Base-by-base conservation (phyloP, 2,797 vertebrate genomes). In the Sphenopsis melanotis region DNA sequence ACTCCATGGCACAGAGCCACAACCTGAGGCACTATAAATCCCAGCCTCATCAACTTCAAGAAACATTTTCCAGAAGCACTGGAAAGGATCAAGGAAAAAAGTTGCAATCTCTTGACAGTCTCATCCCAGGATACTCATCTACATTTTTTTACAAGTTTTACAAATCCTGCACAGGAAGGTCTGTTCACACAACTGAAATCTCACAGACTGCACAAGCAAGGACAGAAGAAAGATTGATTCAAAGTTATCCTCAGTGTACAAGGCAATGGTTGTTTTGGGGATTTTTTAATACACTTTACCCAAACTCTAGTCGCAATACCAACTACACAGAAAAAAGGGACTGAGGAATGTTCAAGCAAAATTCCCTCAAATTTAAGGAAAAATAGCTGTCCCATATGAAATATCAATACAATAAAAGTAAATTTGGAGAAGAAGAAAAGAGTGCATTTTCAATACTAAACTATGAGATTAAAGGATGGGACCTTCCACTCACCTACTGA, bases 1-100 rank as follows among this genome's bases (percentile, higher is more conserved):
- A 66, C 84, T 71, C 56, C 61, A 6, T 93, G 95, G 95, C 94
- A 95, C 47, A 61, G 42, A 81, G 95, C 94, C 96, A 95, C 89
- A 86, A 95, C 94, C 94, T 32, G n/a, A 93, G 94, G 93, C 90
- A 83, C 30, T 76, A 47, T 41, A 95, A 96, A 94, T 83, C 89
- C 71, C 17, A 32, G 50, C 15, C 72, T 79, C 78, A 61, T 90
- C 91, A 90, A 27, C 78, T 90, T 77, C 64, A 75, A 68, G 65
- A 75, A 83, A 75, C 68, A 84, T 91, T 93, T 95, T 95, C 84
- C 92, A 96, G 72, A 95, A 95, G 78, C 47, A 30, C 42, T 93
- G 81, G 59, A 93, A 90, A 82, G 70, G 82, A 80, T 59, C 29
- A 68, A 81, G 81, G 71, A 53, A 61, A 94, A 90, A 92, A 83